phyloP scores from a whole-genome alignment of 2,113 vertebrate genomes.

The Acrocephalus kingi region DNA sequence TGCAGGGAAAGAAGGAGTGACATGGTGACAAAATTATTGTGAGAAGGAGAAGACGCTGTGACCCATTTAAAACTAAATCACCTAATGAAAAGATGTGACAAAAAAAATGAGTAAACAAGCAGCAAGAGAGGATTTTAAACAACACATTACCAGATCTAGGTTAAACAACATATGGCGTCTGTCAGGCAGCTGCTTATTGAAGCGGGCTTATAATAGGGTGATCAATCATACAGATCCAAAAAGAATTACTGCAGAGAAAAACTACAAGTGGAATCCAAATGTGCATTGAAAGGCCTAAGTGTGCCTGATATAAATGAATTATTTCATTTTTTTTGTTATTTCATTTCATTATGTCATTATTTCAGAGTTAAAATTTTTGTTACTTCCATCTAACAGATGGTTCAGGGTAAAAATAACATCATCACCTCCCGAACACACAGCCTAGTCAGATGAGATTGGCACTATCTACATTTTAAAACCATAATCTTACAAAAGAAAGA shows the following conservation, averaged over 20 bases:
- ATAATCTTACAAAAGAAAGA: neutral
- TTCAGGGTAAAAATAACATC: slow-evolving; percentile 17
- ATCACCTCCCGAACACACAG: neutral
- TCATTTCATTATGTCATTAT: too few relatives aligned
- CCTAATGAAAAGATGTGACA: neutral
- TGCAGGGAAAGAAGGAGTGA: neutral
- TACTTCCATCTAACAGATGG: slow-evolving; percentile 34
- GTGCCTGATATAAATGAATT: neutral
- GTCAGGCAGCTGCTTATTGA: neutral
- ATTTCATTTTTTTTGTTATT: neutral
- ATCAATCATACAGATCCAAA: neutral
- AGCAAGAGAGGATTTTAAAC: neutral
- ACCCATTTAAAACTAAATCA: neutral
- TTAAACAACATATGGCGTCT: slow-evolving; percentile 36
- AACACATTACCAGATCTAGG: neutral
- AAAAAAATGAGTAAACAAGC: neutral
- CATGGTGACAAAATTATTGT: neutral
- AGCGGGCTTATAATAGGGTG: neutral
- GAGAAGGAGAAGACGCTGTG: neutral
- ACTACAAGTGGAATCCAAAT: neutral
- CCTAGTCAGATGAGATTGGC: neutral
- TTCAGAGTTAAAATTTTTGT: neutral
- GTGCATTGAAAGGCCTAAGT: neutral
- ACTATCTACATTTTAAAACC: neutral
- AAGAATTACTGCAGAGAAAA: neutral